Percentiles rank a stretch among this genome's conserved stretches.
Conservation (phyloP, 2,113 vertebrate species). For the Ovibos moschatus region DNA sequence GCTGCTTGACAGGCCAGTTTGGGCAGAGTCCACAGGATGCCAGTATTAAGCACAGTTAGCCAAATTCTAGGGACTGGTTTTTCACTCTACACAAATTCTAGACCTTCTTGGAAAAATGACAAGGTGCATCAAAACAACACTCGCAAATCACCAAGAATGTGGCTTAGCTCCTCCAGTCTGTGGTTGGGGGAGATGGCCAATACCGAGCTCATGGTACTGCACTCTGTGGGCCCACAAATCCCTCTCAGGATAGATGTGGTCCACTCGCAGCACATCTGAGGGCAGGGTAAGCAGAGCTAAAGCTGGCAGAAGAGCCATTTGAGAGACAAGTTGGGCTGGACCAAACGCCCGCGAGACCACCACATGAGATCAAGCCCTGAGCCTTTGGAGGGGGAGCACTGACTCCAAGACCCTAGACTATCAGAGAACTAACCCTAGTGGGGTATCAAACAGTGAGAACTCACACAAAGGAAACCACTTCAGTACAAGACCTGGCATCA, state of each 20-base stretch:
- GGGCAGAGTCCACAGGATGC: background rate
- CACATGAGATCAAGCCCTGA: background rate
- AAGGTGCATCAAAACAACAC: accelerated
- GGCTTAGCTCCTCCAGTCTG: background rate
- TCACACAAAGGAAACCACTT: background rate
- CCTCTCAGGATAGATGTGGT: background rate
- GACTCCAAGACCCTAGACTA: background rate
- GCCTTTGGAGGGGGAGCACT: background rate
- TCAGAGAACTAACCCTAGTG: background rate
- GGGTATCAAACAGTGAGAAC: background rate
- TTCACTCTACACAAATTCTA: background rate
- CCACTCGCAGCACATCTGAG: background rate
- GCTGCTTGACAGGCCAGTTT: background rate
- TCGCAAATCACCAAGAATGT: background rate
- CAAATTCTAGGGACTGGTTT: background rate
- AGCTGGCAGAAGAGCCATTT: background rate
- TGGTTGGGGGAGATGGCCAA: background rate
- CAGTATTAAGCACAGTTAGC: background rate
- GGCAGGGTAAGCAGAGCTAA: background rate
- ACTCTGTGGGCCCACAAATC: accelerated
- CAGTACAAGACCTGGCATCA: background rate
- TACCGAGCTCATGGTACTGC: background rate
- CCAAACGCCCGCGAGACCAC: accelerated
- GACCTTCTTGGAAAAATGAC: background rate
- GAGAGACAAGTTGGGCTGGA: background rate